Evolutionary conservation across 2,888 invertebrate genomes (phyloP).

Genomic region (Mythimna loreyi): DNA sequence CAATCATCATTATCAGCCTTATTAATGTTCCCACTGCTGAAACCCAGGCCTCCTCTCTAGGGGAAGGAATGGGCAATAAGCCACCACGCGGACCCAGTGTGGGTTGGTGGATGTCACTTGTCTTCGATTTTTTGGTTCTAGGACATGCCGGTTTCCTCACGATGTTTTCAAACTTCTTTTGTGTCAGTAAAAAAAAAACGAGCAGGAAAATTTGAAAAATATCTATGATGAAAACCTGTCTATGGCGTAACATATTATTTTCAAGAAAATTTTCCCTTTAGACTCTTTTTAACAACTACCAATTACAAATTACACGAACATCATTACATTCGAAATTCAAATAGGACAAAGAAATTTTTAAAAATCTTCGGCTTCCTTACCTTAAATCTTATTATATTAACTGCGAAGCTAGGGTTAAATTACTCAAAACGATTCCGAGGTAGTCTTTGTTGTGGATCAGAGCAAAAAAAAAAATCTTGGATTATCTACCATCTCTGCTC

Average conservation of each 20-base stretch:
- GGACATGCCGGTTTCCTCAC: too few species aligned
- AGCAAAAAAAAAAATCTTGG: conserved; percentile 54
- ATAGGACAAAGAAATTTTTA: conserved; percentile 12
- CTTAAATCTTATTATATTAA: conserved; percentile 41
- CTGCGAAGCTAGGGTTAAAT: conserved; percentile 46
- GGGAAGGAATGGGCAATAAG: too few species aligned
- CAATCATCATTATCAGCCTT: too few species aligned
- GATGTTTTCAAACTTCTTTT: too few species aligned
- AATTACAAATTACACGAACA: background rate
- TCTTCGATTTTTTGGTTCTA: too few species aligned
- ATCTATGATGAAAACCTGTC: background rate
- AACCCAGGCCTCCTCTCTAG: too few species aligned
- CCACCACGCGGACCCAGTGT: too few species aligned
- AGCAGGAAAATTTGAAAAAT: background rate
- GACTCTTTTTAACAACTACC: background rate
- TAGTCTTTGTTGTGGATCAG: conserved; percentile 50
- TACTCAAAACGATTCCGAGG: conserved; percentile 49
- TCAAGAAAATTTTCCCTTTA: background rate
- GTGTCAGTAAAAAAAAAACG: background rate
- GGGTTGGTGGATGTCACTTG: too few species aligned
- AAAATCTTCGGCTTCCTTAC: background rate
- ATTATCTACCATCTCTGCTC: conserved; percentile 64
- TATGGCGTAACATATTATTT: background rate
- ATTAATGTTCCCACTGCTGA: too few species aligned
- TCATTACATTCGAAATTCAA: conserved; percentile 11